phyloP scores from a whole-genome alignment of 2,113 vertebrate species.

The Hippolais icterina region DNA sequence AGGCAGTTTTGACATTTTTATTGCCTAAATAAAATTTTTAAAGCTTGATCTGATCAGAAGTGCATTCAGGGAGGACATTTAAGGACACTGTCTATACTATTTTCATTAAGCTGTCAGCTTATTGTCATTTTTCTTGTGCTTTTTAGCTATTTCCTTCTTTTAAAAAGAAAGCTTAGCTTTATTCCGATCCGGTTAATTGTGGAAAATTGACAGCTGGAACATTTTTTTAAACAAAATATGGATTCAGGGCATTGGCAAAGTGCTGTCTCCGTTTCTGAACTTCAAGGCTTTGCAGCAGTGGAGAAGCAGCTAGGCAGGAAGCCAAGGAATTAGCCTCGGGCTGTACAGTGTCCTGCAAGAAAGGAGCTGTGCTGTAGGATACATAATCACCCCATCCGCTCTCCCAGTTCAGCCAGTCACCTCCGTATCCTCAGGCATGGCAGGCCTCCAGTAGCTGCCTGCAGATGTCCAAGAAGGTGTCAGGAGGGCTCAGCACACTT shows the following conservation, averaged over 20 bases:
- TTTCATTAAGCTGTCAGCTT: not conserved
- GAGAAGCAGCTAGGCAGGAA: slow-evolving; percentile 13
- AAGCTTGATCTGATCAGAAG: not conserved
- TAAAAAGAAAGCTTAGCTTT: slow-evolving; percentile 5
- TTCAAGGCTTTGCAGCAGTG: not conserved
- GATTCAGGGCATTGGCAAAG: slow-evolving; percentile 3
- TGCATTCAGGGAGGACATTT: not conserved
- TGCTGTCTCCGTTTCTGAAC: not conserved
- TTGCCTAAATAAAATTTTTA: not conserved
- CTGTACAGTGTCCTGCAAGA: slow-evolving; percentile 20
- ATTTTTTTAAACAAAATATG: not conserved
- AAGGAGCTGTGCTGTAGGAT: not conserved
- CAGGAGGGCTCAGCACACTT: slow-evolving; percentile 8
- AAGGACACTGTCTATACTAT: not conserved
- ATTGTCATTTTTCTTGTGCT: not conserved
- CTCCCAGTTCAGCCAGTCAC: not conserved
- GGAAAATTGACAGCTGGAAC: slow-evolving; percentile 1
- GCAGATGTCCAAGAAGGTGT: slow-evolving; percentile 40
- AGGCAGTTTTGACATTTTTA: not conserved
- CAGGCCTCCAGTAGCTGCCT: slow-evolving; percentile 21
- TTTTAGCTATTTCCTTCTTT: not conserved
- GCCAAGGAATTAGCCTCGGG: slow-evolving; percentile 43
- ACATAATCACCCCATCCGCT: not conserved
- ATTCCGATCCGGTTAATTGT: not conserved
- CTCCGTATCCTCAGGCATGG: slow-evolving; percentile 4